A percentile compares a stretch with the other conserved stretches of the same genome.
Conservation (phyloP, 64 coral and sea anemone species). For the Montipora foliosa region DNA sequence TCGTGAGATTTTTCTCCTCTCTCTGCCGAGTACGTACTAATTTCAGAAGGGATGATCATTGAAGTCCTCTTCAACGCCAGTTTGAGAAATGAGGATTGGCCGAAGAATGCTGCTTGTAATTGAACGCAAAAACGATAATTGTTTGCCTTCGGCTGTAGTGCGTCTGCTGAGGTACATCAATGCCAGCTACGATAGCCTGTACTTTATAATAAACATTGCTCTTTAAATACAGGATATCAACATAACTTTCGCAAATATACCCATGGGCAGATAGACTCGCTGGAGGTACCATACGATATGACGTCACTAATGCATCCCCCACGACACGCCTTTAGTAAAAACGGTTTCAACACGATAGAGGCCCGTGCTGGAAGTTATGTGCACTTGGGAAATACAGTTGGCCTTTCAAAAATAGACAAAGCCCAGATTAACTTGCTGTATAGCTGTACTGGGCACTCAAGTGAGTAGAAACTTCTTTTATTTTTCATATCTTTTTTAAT, state of each 20-base stretch:
- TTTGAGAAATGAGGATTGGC: no score
- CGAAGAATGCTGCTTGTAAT: no score
- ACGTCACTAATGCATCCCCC: slow-evolving; percentile 91
- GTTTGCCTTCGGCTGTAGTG: no score
- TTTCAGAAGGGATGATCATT: no score
- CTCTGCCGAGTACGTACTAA: no score
- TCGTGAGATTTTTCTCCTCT: no score
- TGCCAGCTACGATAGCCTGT: background rate
- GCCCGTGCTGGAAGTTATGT: slow-evolving; percentile 59
- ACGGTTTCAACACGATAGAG: slow-evolving; percentile 71
- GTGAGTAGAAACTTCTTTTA: background rate
- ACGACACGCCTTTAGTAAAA: slow-evolving; percentile 77
- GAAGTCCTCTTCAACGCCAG: no score
- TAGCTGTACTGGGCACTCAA: slow-evolving; percentile 54
- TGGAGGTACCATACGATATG: slow-evolving; percentile 86
- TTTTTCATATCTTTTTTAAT: no score
- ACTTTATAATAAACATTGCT: background rate
- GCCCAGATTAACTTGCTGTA: slow-evolving; percentile 90
- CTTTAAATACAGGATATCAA: slow-evolving; percentile 53
- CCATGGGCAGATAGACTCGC: slow-evolving; percentile 56
- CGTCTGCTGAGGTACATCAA: no score
- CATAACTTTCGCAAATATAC: slow-evolving; percentile 86
- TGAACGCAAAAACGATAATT: no score
- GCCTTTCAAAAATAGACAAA: slow-evolving; percentile 79
- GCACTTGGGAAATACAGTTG: slow-evolving; percentile 39